These are phyloP conservation scores for Engystomops pustulosus DNA, from an alignment of 2,113 vertebrate species.

Conservation along the genomic window DNA sequence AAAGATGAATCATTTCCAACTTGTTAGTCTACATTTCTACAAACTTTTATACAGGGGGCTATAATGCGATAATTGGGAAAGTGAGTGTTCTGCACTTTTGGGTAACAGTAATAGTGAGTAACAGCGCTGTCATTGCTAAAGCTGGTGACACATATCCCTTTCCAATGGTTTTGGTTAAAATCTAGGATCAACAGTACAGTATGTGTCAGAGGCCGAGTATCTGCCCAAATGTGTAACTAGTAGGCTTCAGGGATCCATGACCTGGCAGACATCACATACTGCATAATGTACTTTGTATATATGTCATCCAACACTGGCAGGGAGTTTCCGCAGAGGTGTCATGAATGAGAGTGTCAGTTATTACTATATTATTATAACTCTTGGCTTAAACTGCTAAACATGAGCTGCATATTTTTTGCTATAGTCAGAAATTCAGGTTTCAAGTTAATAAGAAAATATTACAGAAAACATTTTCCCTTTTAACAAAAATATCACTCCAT, in stretches of 20 bases:
- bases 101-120: slow-evolving; percentile 62
- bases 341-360: neutral
- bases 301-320: neutral
- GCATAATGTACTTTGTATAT: neutral
- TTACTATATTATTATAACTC: neutral
- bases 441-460: neutral
- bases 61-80: slow-evolving; percentile 60
- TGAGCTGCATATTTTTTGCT: neutral
- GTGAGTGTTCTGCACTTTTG: slow-evolving; percentile 54
- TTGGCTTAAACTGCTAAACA: neutral
- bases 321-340: neutral
- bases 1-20: slow-evolving; percentile 50
- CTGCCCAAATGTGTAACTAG: slow-evolving; percentile 56
- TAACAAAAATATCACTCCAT: too few relatives aligned
- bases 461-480: too few relatives aligned
- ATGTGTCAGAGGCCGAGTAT: slow-evolving; percentile 59
- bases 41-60: slow-evolving; percentile 36
- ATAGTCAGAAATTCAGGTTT: neutral
- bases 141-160: slow-evolving; percentile 60
- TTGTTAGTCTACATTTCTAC: slow-evolving; percentile 35
- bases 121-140: slow-evolving; percentile 63
- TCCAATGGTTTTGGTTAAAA: slow-evolving; percentile 60
- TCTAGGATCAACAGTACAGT: slow-evolving; percentile 61
- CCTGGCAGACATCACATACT: neutral
- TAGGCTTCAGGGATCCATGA: slow-evolving; percentile 25